These are phyloP conservation scores for Strongylocentrotus purpuratus DNA, from an alignment of 35 echinoderm and acorn worm genomes.

Conservation along the genomic window DNA sequence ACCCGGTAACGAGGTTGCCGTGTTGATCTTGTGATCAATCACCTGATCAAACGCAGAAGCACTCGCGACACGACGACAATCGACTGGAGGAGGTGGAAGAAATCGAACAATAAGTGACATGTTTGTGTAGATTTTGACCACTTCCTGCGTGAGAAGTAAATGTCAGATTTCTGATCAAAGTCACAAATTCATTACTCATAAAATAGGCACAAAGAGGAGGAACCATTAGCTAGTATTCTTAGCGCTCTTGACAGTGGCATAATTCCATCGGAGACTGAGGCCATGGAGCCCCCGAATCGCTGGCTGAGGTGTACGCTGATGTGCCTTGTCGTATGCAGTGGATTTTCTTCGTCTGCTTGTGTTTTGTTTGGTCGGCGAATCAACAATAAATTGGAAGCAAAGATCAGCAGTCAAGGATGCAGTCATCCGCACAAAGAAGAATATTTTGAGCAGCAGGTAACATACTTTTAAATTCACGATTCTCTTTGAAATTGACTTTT, in stretches of 20 bases:
- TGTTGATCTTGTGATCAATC: background rate
- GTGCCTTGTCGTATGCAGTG: background rate
- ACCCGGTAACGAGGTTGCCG: background rate
- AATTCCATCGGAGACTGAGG: too few species aligned
- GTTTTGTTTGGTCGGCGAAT: constrained; percentile 35
- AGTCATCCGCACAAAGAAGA: constrained; percentile 9
- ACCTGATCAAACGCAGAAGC: constrained; percentile 9
- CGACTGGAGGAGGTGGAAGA: too few species aligned
- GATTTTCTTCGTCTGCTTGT: constrained; percentile 14
- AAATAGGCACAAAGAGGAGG: too few species aligned
- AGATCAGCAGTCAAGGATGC: constrained; percentile 32
- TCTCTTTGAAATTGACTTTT: background rate
- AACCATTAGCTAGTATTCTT: too few species aligned
- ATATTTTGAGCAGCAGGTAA: constrained; percentile 31
- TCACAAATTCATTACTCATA: too few species aligned
- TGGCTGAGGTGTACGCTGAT: background rate
- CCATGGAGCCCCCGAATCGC: background rate
- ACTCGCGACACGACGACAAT: background rate
- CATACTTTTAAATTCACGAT: background rate
- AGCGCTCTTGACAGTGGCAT: too few species aligned
- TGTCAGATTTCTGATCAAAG: too few species aligned
- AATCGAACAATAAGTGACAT: too few species aligned
- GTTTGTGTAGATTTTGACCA: too few species aligned
- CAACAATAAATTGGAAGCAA: constrained; percentile 8
- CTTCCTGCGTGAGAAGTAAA: too few species aligned